Evolutionary conservation across 1,140 invertebrate genomes (phyloP).

Genomic region (Leptinotarsa undecemlineata): DNA sequence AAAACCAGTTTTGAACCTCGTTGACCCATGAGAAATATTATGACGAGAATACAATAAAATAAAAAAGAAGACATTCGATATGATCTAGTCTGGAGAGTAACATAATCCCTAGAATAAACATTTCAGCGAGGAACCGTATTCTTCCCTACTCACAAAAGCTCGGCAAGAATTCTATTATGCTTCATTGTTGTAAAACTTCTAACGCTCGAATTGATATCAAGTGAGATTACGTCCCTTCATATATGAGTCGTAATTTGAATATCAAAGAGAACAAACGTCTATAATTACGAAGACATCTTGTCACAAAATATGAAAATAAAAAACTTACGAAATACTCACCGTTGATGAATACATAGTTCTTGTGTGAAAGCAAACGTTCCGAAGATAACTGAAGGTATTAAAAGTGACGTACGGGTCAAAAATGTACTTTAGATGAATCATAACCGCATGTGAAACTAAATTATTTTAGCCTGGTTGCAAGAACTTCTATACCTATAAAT

Average conservation of each 20-base stretch:
- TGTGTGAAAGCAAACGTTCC: neutral
- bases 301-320: slow-evolving; percentile 9
- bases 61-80: slow-evolving; percentile 20
- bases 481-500: neutral
- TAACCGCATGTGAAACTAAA: slow-evolving; percentile 1
- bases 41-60: neutral
- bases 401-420: neutral
- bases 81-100: slow-evolving; percentile 20
- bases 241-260: slow-evolving; percentile 12
- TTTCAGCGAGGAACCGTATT: slow-evolving; percentile 8
- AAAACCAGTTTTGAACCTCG: neutral
- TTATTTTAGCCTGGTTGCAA: neutral
- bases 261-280: slow-evolving; percentile 7
- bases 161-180: slow-evolving; percentile 11
- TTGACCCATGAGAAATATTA: neutral
- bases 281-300: slow-evolving; percentile 13
- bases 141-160: neutral
- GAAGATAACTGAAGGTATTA: slow-evolving; percentile 2
- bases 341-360: slow-evolving; percentile 1
- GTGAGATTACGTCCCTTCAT: slow-evolving; percentile 20
- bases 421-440: slow-evolving; percentile 3
- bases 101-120: slow-evolving; percentile 18
- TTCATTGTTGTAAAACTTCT: neutral
- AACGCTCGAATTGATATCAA: neutral
- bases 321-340: slow-evolving; percentile 2